A percentile compares a stretch with the other conserved stretches of the same genome.
phyloP scores from a whole-genome alignment of 1,140 invertebrate genomes.

The Thaumetopoea pityocampa region DNA sequence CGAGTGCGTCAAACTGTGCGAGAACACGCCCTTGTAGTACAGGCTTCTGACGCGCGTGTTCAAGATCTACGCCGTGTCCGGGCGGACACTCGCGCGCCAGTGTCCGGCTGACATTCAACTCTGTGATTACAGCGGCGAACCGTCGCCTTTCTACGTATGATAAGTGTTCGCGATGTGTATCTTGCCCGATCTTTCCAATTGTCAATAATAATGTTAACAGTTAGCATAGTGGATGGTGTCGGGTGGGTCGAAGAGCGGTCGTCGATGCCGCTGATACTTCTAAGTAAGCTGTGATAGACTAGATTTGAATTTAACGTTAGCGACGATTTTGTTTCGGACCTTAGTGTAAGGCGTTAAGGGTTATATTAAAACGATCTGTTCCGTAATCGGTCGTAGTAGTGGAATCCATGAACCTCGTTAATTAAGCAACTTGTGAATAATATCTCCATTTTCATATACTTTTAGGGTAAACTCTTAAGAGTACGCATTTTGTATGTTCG shows the following conservation, averaged over 20 bases:
- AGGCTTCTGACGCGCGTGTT: constrained; percentile 69
- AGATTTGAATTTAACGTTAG: constrained; percentile 55
- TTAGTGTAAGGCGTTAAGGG: constrained; percentile 53
- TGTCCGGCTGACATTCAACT: constrained; percentile 28
- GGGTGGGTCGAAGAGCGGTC: not conserved
- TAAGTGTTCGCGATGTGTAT: constrained; percentile 18
- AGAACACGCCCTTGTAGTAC: constrained; percentile 67
- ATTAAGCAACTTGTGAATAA: constrained; percentile 55
- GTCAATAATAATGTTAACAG: constrained; percentile 12
- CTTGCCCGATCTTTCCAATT: constrained; percentile 21
- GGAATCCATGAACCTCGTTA: constrained; percentile 30
- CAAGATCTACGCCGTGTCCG: constrained; percentile 60
- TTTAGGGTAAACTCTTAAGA: constrained; percentile 61
- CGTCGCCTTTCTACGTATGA: constrained; percentile 42
- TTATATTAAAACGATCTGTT: constrained; percentile 33
- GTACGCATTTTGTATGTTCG: constrained; percentile 67
- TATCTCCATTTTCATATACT: constrained; percentile 69
- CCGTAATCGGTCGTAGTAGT: constrained; percentile 29
- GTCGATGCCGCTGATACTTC: constrained; percentile 42
- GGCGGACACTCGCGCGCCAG: constrained; percentile 24
- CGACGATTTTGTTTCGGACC: constrained; percentile 35
- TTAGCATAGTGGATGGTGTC: constrained; percentile 8
- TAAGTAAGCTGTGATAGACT: constrained; percentile 71
- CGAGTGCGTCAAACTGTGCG: constrained; percentile 36
- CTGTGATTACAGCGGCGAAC: constrained; percentile 31